phyloP scores from a whole-genome alignment of 2,113 vertebrate genomes.

The Symphodus melops region DNA sequence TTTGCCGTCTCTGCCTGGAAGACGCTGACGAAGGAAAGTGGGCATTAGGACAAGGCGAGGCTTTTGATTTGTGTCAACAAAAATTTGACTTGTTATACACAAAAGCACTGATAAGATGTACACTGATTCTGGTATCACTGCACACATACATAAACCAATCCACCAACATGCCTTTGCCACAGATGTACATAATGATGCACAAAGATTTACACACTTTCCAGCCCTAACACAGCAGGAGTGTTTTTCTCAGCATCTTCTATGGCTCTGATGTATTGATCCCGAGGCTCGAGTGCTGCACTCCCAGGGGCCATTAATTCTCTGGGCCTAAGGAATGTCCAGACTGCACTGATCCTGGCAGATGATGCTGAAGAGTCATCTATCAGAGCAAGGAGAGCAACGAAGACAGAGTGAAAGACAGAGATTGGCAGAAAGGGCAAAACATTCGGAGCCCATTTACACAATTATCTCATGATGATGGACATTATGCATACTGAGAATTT shows the following conservation, averaged over 20 bases:
- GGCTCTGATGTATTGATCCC: slow-evolving; percentile 64
- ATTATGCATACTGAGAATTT: not conserved
- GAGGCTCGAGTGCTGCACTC: slow-evolving; percentile 47
- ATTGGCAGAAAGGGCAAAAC: not conserved
- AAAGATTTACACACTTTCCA: slow-evolving; percentile 19
- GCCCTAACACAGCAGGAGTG: slow-evolving; percentile 20
- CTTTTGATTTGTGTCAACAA: slow-evolving; percentile 61
- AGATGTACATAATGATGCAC: not conserved
- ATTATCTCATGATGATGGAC: not conserved
- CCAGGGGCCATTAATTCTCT: slow-evolving; percentile 63
- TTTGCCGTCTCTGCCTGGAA: slow-evolving; percentile 59
- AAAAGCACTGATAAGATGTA: slow-evolving; percentile 1
- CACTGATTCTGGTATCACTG: not conserved
- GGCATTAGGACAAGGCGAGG: slow-evolving; percentile 51
- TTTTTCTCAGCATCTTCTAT: slow-evolving; percentile 32
- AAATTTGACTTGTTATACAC: slow-evolving; percentile 12
- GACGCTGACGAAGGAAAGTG: slow-evolving; percentile 59
- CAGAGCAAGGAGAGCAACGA: slow-evolving; percentile 9
- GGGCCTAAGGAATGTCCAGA: slow-evolving; percentile 36
- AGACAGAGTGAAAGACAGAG: slow-evolving; percentile 16
- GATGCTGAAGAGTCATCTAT: slow-evolving; percentile 56
- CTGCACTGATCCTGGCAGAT: slow-evolving; percentile 53
- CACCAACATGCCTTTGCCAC: not conserved
- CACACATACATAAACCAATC: not conserved
- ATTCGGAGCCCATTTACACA: not conserved